Base-by-base conservation (phyloP, 2,797 vertebrate genomes). In the Phrynocephalus guinanensis region DNA sequence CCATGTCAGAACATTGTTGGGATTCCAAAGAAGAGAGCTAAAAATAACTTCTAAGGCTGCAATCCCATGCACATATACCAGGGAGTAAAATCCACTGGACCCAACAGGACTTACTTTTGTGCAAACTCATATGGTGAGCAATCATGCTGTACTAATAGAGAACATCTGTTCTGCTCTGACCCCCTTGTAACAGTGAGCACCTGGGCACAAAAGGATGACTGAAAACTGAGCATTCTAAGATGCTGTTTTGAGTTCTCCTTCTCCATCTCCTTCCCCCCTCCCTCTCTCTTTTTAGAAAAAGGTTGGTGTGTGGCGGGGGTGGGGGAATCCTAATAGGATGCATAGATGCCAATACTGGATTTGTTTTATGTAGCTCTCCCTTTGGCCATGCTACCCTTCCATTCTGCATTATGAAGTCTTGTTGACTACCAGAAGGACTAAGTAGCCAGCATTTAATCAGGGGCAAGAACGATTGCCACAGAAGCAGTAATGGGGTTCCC, bases 381-480 rank as follows among this genome's bases (percentile, higher is more conserved):
- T 52, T 28, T 18, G 30, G 28, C 15, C 33, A 26, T 38, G 30
- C 71, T 38, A 9, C 63, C n/a, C 88, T 87, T 78, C 44, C 38
- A 11, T 76, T 84, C 68, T 80, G 26, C 5, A 67, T 28, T 44
- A 79, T 66, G 52, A 83, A 89, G 13, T 10, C 52, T 75, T 13
- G 33, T 60, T n/a, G 72, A 83, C 24, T n/a, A 52, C 5, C 66
- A 67, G 52, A 79, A 84, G 52, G 28, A 33, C 9, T 13, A 56
- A 80, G 11, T 66, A 87, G 26, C 28, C 85, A 73, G 11, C 5
- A 82, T 44, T 68, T 82, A 68, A 83, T n/a, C 67, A 38, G 28
- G 63, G 81, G 10, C 79, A 77, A 82, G 70, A 0, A 0, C 84
- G 83, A 87, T 0, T 78, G 56, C 18, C 88, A 72, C 56, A 30